A percentile compares a stretch with the other conserved stretches of the same genome.
These are phyloP conservation scores for Triplophysa dalaica DNA, from an alignment of 2,113 vertebrate genomes.

Conservation along the genomic window DNA sequence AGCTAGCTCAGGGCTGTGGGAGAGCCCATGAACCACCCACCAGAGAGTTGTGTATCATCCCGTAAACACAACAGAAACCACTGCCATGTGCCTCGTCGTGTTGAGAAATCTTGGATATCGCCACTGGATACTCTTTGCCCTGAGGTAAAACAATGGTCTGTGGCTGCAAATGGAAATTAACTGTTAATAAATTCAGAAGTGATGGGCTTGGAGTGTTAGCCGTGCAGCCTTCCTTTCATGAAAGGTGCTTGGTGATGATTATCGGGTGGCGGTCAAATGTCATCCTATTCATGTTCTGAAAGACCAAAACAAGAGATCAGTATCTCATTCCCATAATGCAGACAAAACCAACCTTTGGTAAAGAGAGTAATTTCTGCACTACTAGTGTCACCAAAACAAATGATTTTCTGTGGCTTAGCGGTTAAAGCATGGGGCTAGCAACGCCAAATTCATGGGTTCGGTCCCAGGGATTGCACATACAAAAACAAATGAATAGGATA, in stretches of 20 bases:
- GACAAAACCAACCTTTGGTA: conserved; percentile 14
- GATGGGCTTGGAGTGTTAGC: conserved; percentile 45
- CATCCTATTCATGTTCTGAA: conserved; percentile 27
- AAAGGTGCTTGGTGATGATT: conserved; percentile 32
- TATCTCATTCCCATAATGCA: conserved; percentile 15
- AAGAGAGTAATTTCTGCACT: not conserved
- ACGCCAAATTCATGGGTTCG: too few relatives aligned
- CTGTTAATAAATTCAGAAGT: conserved; percentile 55
- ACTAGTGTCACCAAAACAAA: too few relatives aligned
- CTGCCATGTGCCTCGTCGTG: conserved; percentile 52
- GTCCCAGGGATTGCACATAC: too few relatives aligned
- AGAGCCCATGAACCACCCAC: conserved; percentile 49
- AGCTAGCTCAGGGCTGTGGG: conserved; percentile 50
- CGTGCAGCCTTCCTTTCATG: conserved; percentile 36
- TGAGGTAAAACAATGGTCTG: conserved; percentile 49
- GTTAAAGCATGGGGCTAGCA: too few relatives aligned
- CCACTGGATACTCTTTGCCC: conserved; percentile 45
- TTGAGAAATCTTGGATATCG: conserved; percentile 58
- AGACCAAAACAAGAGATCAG: conserved; percentile 13
- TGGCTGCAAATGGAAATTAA: conserved; percentile 61
- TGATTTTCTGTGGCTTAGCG: too few relatives aligned
- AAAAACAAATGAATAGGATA: too few relatives aligned
- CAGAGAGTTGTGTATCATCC: conserved; percentile 35
- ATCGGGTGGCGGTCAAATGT: conserved; percentile 32
- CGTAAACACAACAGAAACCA: conserved; percentile 58